phyloP scores from a whole-genome alignment of 2,888 invertebrate species.

The Harpagoxenus sublaevis region DNA sequence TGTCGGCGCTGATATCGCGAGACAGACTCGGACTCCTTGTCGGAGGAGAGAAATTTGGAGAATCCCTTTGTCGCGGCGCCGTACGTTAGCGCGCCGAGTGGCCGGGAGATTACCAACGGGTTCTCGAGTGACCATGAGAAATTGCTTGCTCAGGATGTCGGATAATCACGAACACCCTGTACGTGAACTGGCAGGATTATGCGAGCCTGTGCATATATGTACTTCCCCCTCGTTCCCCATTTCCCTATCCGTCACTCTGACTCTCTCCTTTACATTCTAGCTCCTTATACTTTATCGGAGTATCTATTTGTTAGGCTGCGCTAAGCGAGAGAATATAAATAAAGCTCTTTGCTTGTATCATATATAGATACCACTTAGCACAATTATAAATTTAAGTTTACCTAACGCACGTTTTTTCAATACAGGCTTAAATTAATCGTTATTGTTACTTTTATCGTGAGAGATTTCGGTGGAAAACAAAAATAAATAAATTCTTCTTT shows the following conservation, averaged over 20 bases:
- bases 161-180: conserved; percentile 77
- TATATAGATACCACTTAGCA: neutral
- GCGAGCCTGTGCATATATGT: conserved; percentile 71
- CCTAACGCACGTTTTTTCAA: neutral
- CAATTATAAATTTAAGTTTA: neutral
- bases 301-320: conserved; percentile 36
- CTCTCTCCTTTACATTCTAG: conserved; percentile 43
- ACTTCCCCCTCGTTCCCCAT: conserved; percentile 43
- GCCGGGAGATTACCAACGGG: conserved; percentile 71
- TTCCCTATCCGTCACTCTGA: conserved; percentile 34
- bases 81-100: conserved; percentile 70
- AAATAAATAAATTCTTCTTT: neutral
- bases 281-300: conserved; percentile 40
- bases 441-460: neutral
- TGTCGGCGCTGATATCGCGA: conserved; percentile 53
- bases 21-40: conserved; percentile 57
- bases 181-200: conserved; percentile 75
- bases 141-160: conserved; percentile 76
- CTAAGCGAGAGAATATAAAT: neutral
- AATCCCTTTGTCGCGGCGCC: conserved; percentile 74
- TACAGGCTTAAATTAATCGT: neutral
- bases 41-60: conserved; percentile 72
- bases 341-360: neutral
- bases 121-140: conserved; percentile 76
- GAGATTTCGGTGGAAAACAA: neutral